Conservation (phyloP, 92 coral and sea anemone genomes). For the Epizoanthus ramosus region DNA sequence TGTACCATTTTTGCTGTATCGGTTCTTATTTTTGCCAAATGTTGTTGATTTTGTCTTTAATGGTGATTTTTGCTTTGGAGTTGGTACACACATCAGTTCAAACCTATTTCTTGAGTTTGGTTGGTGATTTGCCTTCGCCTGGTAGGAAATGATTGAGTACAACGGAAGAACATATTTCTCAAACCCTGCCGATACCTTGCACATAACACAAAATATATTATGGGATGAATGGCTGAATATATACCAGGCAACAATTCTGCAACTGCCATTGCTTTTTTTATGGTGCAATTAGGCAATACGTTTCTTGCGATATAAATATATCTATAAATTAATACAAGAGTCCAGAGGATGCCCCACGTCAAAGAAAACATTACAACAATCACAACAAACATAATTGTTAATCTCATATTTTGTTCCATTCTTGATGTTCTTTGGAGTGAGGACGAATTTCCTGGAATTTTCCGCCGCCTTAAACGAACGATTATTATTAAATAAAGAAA, state of each 20-base stretch:
- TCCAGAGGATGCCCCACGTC: slow-evolving; percentile 1
- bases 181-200: background rate
- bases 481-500: no score
- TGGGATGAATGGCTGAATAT: background rate
- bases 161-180: background rate
- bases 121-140: background rate
- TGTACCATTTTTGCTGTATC: no score
- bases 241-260: background rate
- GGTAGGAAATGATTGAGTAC: background rate
- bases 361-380: background rate
- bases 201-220: background rate
- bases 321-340: background rate
- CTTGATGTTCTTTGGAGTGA: no score
- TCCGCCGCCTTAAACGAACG: no score
- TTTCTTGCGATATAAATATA: background rate
- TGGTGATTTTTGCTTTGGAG: no score
- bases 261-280: background rate
- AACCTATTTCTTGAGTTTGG: background rate
- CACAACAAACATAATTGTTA: no score
- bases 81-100: background rate
- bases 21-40: no score
- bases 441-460: no score
- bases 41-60: no score
- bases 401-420: no score
- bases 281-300: background rate